Conservation (phyloP, 2,797 vertebrate species). For the Macropus fuliginosus region DNA sequence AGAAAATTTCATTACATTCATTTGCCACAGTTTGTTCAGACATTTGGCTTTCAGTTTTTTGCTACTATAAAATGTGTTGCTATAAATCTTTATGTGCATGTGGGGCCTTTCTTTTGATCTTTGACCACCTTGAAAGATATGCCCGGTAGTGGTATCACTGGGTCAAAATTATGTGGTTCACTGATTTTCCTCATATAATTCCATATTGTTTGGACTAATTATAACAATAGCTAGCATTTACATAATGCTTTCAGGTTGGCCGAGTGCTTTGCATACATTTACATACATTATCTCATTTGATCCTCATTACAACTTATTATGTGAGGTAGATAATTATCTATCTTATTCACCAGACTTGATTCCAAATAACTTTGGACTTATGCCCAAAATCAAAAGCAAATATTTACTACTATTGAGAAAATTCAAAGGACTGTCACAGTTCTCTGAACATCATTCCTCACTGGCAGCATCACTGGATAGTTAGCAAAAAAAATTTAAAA, state of each 20-base stretch:
- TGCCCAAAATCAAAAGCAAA: not conserved
- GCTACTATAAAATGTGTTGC: not conserved
- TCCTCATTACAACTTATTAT: not conserved
- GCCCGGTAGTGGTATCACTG: not conserved
- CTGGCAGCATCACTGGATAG: not conserved
- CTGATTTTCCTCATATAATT: not conserved
- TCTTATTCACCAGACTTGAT: not conserved
- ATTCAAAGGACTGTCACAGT: not conserved
- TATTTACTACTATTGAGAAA: not conserved
- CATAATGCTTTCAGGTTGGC: not conserved
- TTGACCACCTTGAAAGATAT: not conserved
- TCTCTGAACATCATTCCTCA: not conserved
- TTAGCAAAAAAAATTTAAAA: not conserved
- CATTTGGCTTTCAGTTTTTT: not conserved
- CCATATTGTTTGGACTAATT: not conserved
- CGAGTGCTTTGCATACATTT: not conserved
- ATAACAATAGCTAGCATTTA: not conserved
- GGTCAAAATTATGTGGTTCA: not conserved
- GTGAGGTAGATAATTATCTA: not conserved
- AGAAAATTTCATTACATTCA: not conserved
- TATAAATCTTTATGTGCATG: not conserved
- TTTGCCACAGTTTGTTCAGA: not conserved
- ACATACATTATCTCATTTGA: not conserved
- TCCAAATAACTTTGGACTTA: not conserved
- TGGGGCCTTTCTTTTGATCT: not conserved